Evolutionary conservation across 2,113 vertebrate genomes (phyloP), one percentile per base, ranked within the genome.

Genomic region (Crocuta crocuta): DNA sequence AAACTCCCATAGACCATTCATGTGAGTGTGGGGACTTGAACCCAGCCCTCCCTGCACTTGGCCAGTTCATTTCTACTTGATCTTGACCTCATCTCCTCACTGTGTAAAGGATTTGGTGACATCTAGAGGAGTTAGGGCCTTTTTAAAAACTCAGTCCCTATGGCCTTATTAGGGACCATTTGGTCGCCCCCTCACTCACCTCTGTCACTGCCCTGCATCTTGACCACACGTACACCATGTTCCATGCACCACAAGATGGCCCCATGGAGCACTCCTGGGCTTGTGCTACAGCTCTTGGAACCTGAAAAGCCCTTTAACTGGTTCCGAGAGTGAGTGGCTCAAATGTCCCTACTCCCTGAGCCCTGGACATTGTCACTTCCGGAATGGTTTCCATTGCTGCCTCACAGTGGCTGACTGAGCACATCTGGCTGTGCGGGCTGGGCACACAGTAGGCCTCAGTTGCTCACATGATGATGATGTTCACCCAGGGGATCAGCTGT

Each of bases 181-280:
- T 73, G 53, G 9, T 45, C 31, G 70, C 15, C 45, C 17, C 0
- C 2, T 2, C 58, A 1, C 11, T 55, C 16, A 28, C 13, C 1
- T 4, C 2, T 31, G 28, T 58, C 55, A 80, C 7, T 35, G 11
- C 24, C 4, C 28, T 33, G 7, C 28, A 0, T 31, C 81, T 28
- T 66, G 45, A 28, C 33, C 73, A 16, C 0, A 2, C 50, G 55
- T 11, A 65, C 26, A 12, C 21, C 63, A 5, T 68, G 16, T 65
- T 28, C 71, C 28, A 23, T 21, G 43, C 11, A 39, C 7, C 70
- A n/a, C 31, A 80, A 31, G 17, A 26, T 17, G 24, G 43, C 24
- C 45, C 11, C 63, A 15, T 0, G 10, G 6, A 31, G 45, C 10
- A 39, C 35, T 12, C 1, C 0, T 19, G n/a, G 7, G 53, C 5